Base-by-base conservation (phyloP, 2,113 vertebrate genomes). In the Brachirus orientalis region DNA sequence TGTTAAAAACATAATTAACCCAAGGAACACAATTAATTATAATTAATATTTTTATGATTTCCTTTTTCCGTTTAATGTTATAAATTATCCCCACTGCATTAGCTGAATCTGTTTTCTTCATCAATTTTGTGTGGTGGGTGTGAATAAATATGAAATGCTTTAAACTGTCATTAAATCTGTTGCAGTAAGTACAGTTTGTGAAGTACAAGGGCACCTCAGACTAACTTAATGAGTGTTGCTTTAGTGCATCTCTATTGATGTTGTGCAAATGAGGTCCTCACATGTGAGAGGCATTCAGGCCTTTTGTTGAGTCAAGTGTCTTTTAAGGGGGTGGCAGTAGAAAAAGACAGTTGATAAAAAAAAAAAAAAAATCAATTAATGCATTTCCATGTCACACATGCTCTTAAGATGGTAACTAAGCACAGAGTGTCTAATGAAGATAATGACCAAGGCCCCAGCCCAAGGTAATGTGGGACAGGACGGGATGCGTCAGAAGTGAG, bases 361-460 rank as follows among this genome's bases (percentile, higher is more conserved):
- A 40, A 64, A 63, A 17, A 12, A 10, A 2, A 41, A 17, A 58
- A 88, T 86, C 77, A 75, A 75, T 88, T 63, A 19, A 18, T 53
- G 14, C 68, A 81, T 85, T 87, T 88, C 46, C 58, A 83, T 77
- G 82, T 81, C 73, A 84, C 68, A 83, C 72, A 43, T 7, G 50
- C 72, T 76, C 74, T 70, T 37, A 13, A 76, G 57, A 74, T 38
- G 17, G 17, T 13, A 28, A 51, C 58, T 59, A 50, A 68, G 41
- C 62, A 72, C 10, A 35, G 20, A 70, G n/a, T n/a, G n/a, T n/a
- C n/a, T n/a, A n/a, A n/a, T n/a, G n/a, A 70, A 51, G 67, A 73
- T 36, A 43, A 44, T 55, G 40, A 66, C 54, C 11, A 8, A 53
- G 58, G 62, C 19, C 69, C 46, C 51, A 59, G 36, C 60, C 37